phyloP scores from a whole-genome alignment of 2,113 vertebrate species.

The Strigops habroptila region DNA sequence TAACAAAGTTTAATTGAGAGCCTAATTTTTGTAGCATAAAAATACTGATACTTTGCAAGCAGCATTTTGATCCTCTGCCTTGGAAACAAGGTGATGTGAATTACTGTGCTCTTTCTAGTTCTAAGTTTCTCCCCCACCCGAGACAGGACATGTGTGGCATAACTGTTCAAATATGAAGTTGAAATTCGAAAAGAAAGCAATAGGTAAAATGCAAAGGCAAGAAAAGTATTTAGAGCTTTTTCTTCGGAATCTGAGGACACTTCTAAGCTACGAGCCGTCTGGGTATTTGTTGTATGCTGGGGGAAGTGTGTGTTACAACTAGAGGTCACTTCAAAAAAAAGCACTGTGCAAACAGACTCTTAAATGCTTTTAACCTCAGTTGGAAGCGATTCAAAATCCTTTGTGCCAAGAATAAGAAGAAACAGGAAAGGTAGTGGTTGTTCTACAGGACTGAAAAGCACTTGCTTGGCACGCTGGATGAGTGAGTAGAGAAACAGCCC shows the following conservation, averaged over 20 bases:
- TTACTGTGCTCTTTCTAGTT: neutral
- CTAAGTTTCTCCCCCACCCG: rapidly evolving
- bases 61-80: neutral
- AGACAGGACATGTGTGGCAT: rapidly evolving
- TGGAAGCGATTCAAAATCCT: conserved; percentile 13
- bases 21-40: neutral
- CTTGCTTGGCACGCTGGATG: neutral
- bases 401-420: conserved; percentile 54
- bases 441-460: neutral
- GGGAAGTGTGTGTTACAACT: neutral
- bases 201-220: neutral
- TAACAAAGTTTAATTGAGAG: neutral
- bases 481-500: neutral
- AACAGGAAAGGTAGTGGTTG: conserved; percentile 49
- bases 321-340: neutral
- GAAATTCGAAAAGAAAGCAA: neutral
- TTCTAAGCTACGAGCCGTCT: neutral
- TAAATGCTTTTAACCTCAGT: conserved; percentile 28
- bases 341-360: neutral
- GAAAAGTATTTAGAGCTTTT: neutral
- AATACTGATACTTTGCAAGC: neutral
- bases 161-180: neutral
- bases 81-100: neutral
- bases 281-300: neutral
- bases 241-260: neutral